Evolutionary conservation across 2,113 vertebrate genomes (phyloP), one percentile per base, ranked within the genome.

Genomic region (Syrrhaptes paradoxus): DNA sequence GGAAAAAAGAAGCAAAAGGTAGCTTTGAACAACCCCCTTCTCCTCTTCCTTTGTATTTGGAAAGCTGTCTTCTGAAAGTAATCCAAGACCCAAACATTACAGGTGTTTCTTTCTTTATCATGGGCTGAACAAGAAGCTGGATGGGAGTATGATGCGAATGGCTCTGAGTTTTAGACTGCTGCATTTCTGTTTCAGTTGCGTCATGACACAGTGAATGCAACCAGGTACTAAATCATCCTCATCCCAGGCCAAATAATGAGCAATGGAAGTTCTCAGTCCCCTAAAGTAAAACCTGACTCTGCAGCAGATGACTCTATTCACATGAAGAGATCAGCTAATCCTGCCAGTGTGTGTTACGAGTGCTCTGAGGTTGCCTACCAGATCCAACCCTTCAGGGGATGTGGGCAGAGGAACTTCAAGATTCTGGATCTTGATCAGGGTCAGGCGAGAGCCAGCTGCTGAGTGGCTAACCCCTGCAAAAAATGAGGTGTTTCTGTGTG

Each of bases 331-430:
- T 29, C 17, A 84, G 55, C 48, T 89, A 88, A 90, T 63, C 68
- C 65, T 95, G 72, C 26, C 3, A 2, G 36, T 28, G 61, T 85
- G 59, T 34, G 5, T 81, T 81, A 75, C 1, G 7, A 18, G 6
- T 72, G 34, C 52, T 97, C 83, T 80, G 84, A 96, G 73, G 55
- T 95, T 72, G 91, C 94, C 86, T 96, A 95, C 94, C 91, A 97
- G 91, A 95, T 92, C 86, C 96, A 97, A 61, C 34, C 95, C 93
- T 80, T 96, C 86, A 89, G 65, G 65, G 91, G 57, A 61, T 93
- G 94, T 90, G 76, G 29, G 80, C 68, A 95, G 96, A 95, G 93
- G 77, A 97, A 89, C 95, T 90, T 92, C 95, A 92, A 90, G 67
- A 70, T 93, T 95, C 91, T 97, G 93, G 77, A 90, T 95, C 91